These are phyloP conservation scores for Drosophila percnosoma DNA, from an alignment of 2,888 invertebrate species.

Conservation along the genomic window DNA sequence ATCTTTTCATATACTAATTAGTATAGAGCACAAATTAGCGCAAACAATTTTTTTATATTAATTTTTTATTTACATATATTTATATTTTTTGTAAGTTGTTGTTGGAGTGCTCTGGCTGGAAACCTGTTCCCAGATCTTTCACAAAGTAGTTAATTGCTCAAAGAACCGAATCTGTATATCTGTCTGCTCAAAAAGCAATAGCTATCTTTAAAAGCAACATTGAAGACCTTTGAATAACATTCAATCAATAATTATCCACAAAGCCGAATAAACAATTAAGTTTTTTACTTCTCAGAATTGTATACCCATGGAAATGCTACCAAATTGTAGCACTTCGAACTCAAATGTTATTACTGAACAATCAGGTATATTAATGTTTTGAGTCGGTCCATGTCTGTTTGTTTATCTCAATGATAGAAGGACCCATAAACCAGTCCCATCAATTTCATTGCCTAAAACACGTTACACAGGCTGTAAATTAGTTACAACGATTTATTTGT, in stretches of 20 bases:
- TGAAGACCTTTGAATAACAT: slow-evolving; percentile 26
- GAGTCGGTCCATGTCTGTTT: slow-evolving; percentile 1
- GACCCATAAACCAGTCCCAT: background rate
- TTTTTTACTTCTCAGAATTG: slow-evolving; percentile 13
- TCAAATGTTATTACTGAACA: background rate
- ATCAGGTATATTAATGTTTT: slow-evolving; percentile 3
- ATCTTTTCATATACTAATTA: slow-evolving; percentile 25
- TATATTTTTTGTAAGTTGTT: slow-evolving; percentile 9
- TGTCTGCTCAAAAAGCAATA: slow-evolving; percentile 43
- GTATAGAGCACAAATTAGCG: slow-evolving; percentile 51
- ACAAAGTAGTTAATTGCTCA: slow-evolving; percentile 2
- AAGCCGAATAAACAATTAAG: slow-evolving; percentile 19
- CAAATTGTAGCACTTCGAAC: background rate
- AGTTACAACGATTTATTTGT: background rate
- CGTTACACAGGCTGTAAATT: background rate
- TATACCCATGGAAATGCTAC: background rate
- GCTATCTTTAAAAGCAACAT: slow-evolving; percentile 30
- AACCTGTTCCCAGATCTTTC: slow-evolving; percentile 34
- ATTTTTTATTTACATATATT: slow-evolving; percentile 20
- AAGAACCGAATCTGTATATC: slow-evolving; percentile 15
- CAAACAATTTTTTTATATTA: slow-evolving; percentile 21
- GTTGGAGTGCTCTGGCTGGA: slow-evolving; percentile 21
- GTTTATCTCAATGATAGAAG: background rate
- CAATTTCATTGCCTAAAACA: background rate
- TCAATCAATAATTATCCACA: slow-evolving; percentile 31